A percentile compares a stretch with the other conserved stretches of the same genome.
phyloP scores from a whole-genome alignment of 2,888 invertebrate genomes.

The Nemoura dubitans region DNA sequence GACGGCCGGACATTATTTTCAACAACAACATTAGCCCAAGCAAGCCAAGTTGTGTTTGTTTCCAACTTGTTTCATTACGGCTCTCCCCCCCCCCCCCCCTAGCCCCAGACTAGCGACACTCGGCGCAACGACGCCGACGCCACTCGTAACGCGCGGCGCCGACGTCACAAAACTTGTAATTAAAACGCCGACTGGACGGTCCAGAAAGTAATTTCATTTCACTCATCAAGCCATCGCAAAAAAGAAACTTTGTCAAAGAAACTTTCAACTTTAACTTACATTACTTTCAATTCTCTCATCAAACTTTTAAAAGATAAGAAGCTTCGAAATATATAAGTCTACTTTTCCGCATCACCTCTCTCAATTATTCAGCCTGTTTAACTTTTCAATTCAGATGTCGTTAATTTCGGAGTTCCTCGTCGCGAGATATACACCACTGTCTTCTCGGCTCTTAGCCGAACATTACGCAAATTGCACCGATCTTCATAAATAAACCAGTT shows the following conservation, averaged over 20 bases:
- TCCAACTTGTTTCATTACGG: slow-evolving; percentile 28
- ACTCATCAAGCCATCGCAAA: slow-evolving; percentile 14
- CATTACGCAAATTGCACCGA: slow-evolving; percentile 37
- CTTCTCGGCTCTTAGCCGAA: neutral
- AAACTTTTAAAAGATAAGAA: slow-evolving; percentile 29
- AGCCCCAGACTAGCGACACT: neutral
- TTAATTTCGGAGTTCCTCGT: neutral
- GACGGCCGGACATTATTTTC: neutral
- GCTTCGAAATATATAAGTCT: slow-evolving; percentile 36
- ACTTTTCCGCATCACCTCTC: slow-evolving; percentile 37
- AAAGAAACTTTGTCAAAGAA: slow-evolving; percentile 34
- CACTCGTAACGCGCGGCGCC: neutral
- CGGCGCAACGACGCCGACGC: slow-evolving; percentile 18
- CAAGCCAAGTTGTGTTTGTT: slow-evolving; percentile 19
- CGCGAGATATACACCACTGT: neutral
- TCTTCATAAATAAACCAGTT: slow-evolving; percentile 7
- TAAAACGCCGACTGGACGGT: slow-evolving; percentile 33
- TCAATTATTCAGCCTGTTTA: slow-evolving; percentile 42
- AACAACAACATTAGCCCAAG: slow-evolving; percentile 14
- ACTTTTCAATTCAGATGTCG: slow-evolving; percentile 28
- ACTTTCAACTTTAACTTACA: slow-evolving; percentile 10
- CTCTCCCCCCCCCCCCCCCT: no score
- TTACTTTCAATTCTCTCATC: slow-evolving; percentile 18
- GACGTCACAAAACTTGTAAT: slow-evolving; percentile 30
- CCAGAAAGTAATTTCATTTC: slow-evolving; percentile 40